Percentiles rank a stretch among this genome's conserved stretches.
Evolutionary conservation across 2,113 vertebrate species (phyloP).

Genomic region (Eurypyga helias): DNA sequence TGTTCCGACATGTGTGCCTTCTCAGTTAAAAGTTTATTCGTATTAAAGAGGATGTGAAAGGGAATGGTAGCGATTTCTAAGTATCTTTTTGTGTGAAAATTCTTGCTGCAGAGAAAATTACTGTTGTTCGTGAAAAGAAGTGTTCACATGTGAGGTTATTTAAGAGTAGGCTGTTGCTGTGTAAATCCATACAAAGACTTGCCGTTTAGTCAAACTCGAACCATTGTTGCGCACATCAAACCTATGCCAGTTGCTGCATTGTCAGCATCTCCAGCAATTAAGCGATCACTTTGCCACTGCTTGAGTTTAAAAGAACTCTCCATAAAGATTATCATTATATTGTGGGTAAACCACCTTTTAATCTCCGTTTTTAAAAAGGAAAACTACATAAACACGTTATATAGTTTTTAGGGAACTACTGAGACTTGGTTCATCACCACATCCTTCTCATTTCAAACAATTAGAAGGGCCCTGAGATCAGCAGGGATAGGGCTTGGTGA

Average conservation of each 20-base stretch:
- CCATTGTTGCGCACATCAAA: not conserved
- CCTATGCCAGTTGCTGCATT: not conserved
- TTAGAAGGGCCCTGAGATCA: not conserved
- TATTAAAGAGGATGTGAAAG: not conserved
- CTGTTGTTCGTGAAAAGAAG: not conserved
- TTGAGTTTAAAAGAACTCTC: not conserved
- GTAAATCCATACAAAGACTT: not conserved
- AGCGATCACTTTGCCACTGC: not conserved
- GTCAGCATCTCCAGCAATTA: not conserved
- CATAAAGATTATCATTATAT: not conserved
- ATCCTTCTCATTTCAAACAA: not conserved
- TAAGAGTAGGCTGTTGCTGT: not conserved
- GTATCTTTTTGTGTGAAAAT: not conserved
- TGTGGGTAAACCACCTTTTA: slow-evolving; percentile 11
- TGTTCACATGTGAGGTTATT: not conserved
- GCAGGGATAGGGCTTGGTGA: not conserved
- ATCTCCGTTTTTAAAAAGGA: not conserved
- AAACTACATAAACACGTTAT: not conserved
- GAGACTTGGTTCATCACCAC: not conserved
- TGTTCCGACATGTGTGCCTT: not conserved
- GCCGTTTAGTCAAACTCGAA: not conserved
- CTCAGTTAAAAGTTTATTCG: not conserved
- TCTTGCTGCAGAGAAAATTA: slow-evolving; percentile 6
- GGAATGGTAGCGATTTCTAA: not conserved
- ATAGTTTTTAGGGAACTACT: not conserved